Conservation (phyloP, 37 sponge, comb jelly and placozoan genomes). For the Mnemiopsis leidyi region DNA sequence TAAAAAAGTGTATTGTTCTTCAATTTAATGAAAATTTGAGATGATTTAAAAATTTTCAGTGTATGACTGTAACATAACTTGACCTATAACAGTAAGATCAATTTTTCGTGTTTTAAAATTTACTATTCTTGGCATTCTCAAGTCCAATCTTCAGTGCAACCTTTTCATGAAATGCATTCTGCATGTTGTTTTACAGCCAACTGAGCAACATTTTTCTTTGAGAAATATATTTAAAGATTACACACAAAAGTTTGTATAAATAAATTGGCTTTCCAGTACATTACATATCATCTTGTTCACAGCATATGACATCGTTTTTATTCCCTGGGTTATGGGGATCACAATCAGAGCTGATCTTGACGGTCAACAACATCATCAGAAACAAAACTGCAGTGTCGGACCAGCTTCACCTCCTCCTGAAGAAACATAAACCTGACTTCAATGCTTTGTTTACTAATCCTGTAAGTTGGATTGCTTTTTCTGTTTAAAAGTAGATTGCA, state of each 20-base stretch:
- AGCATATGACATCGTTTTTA: background rate
- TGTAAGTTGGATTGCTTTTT: too few species aligned
- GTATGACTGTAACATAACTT: too few species aligned
- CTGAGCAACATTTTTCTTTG: too few species aligned
- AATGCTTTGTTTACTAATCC: conserved; percentile 77
- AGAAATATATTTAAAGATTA: too few species aligned
- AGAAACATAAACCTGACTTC: conserved; percentile 92
- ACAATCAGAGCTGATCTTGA: conserved; percentile 1
- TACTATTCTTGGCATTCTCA: too few species aligned
- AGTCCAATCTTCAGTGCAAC: too few species aligned
- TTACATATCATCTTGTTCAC: background rate
- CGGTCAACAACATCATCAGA: background rate
- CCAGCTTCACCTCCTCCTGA: conserved; percentile 72
- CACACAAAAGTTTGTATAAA: background rate
- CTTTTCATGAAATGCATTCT: too few species aligned
- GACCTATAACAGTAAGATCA: too few species aligned
- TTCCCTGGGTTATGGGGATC: conserved; percentile 43
- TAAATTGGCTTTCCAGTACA: background rate
- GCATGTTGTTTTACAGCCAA: too few species aligned
- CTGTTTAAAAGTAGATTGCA: too few species aligned
- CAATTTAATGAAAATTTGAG: background rate
- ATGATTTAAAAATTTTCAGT: too few species aligned
- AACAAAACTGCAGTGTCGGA: background rate
- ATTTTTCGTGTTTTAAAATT: too few species aligned
- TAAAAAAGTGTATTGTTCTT: background rate